Conservation (phyloP, 2,888 invertebrate species). For the Hemistola chrysoprasaria region DNA sequence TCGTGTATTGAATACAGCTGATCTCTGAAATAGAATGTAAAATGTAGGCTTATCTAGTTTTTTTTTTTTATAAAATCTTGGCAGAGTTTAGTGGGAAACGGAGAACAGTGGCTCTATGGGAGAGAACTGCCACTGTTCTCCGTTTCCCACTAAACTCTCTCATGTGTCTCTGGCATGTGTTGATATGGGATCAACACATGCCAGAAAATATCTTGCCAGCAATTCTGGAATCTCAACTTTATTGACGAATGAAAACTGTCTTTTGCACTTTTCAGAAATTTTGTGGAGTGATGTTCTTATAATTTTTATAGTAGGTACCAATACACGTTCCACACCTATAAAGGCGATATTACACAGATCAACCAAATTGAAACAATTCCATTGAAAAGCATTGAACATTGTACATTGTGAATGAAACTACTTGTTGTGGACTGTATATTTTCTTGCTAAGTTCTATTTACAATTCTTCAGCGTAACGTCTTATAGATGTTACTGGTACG, state of each 20-base stretch:
- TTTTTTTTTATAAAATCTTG: conserved; percentile 8
- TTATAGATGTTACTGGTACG: too few species aligned
- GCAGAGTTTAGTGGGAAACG: conserved; percentile 6
- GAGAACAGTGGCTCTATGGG: neutral
- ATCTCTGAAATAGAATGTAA: neutral
- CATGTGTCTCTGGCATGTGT: too few species aligned
- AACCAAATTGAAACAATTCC: too few species aligned
- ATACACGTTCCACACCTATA: too few species aligned
- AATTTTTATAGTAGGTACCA: too few species aligned
- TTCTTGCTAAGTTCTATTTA: too few species aligned
- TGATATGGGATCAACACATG: conserved; percentile 5
- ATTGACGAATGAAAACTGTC: conserved; percentile 2
- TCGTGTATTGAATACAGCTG: conserved; percentile 10
- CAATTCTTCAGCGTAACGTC: too few species aligned
- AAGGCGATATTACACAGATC: too few species aligned
- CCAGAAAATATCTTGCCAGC: conserved; percentile 1
- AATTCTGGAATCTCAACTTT: conserved; percentile 6
- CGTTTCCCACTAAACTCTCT: conserved; percentile 5
- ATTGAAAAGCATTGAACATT: too few species aligned
- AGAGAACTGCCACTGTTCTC: neutral
- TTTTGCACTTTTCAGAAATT: conserved; percentile 8
- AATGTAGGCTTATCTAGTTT: neutral
- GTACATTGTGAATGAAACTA: too few species aligned
- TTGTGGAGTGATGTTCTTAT: too few species aligned
- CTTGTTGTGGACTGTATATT: too few species aligned